A percentile compares a stretch with the other conserved stretches of the same genome.
phyloP scores from a whole-genome alignment of 2,888 invertebrate genomes.

The Yponomeuta evonymella region DNA sequence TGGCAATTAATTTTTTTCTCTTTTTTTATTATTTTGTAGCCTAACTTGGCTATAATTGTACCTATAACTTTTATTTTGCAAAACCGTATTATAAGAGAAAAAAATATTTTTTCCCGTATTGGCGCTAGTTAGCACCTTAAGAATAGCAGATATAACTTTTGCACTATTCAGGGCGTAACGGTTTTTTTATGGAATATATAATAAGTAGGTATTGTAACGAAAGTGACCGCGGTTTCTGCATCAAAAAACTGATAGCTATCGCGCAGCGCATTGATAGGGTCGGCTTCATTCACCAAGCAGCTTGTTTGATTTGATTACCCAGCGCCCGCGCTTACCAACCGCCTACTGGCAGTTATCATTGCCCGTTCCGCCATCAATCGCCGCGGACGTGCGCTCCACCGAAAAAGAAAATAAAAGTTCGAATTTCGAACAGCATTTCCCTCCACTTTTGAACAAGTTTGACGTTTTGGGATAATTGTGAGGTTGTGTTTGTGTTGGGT shows the following conservation, averaged over 20 bases:
- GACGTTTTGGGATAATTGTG: not conserved
- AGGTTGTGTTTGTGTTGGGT: slow-evolving; percentile 1
- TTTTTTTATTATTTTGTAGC: too few species aligned
- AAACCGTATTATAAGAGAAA: too few species aligned
- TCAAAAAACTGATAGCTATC: not conserved
- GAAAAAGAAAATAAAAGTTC: slow-evolving; percentile 7
- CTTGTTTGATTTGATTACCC: not conserved
- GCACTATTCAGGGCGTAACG: too few species aligned
- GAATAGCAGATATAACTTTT: too few species aligned
- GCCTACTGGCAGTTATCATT: slow-evolving; percentile 9
- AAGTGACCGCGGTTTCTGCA: not conserved
- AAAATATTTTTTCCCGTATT: too few species aligned
- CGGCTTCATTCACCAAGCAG: not conserved
- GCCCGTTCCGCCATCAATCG: not conserved
- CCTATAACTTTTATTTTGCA: too few species aligned
- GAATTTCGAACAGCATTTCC: slow-evolving; percentile 7
- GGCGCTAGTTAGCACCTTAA: too few species aligned
- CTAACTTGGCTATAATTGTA: too few species aligned
- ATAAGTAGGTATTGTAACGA: not conserved
- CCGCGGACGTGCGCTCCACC: not conserved
- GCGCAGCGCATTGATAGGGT: not conserved
- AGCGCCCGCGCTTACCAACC: not conserved
- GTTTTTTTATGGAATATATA: too few species aligned
- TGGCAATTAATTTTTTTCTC: too few species aligned
- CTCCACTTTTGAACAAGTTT: not conserved